These are phyloP conservation scores for Pharmacophagus antenor DNA, from an alignment of 2,888 invertebrate species.

Conservation along the genomic window DNA sequence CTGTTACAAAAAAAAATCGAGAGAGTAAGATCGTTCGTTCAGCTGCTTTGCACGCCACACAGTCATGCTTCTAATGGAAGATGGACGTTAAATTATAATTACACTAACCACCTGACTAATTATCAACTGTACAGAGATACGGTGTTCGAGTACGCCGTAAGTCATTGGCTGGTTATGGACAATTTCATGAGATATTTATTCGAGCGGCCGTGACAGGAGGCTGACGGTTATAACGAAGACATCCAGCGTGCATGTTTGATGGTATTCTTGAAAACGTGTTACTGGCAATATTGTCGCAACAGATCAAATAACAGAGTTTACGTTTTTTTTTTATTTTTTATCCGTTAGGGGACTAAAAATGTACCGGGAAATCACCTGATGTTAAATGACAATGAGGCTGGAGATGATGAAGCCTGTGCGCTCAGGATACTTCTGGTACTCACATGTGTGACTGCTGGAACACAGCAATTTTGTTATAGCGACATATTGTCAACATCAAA, in stretches of 20 bases:
- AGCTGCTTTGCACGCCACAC: constrained; percentile 48
- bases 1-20: constrained; percentile 36
- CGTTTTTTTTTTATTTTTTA: no score
- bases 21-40: constrained; percentile 61
- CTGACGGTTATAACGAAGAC: constrained; percentile 27
- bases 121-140: constrained; percentile 46
- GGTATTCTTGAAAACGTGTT: constrained; percentile 22
- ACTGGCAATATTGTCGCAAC: neutral
- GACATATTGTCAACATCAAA: no score
- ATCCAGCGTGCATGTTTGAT: constrained; percentile 24
- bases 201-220: constrained; percentile 27
- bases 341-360: no score
- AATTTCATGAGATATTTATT: constrained; percentile 52
- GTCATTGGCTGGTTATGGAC: constrained; percentile 57
- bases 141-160: constrained; percentile 44
- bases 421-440: no score
- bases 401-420: no score
- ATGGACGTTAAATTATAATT: constrained; percentile 69
- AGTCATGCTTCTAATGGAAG: constrained; percentile 62
- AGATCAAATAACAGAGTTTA: neutral
- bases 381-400: no score
- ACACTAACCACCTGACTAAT: constrained; percentile 57
- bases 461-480: no score
- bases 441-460: no score
- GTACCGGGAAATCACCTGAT: no score